Base-by-base conservation (phyloP, 2,888 invertebrate species). In the Ophion slaviceki region DNA sequence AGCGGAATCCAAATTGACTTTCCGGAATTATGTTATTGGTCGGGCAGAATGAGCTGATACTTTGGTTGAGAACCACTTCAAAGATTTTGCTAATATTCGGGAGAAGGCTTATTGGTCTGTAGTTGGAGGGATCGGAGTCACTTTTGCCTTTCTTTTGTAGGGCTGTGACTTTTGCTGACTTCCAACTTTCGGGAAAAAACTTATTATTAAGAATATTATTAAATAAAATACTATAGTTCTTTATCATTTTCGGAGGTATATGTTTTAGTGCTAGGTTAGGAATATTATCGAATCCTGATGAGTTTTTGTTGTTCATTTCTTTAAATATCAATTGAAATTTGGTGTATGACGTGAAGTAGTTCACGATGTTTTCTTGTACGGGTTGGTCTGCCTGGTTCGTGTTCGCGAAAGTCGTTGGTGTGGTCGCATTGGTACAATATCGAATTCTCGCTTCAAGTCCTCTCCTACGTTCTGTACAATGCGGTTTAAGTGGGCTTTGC, bases 1-100 rank as follows among this genome's bases (percentile, higher is more conserved):
- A 70, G 11, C 87, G 85, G 53, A 90, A 90, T 0, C 90, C 91
- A 67, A 89, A 91, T 84, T 91, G 90, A 0, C 68, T n/a, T 2
- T 90, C 81, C 0, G 89, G 88, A 0, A 91, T 87, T 0, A 90
- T 79, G 0, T 88, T 78, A 4, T 89, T 82, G 0, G 62, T n/a
- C 0, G 80, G 59, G n/a, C 88, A 87, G 17, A 67, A 66, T 4
- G 47, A 40, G 0, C 40, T 17, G 10, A 89, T 77, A 0, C 82
- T 36, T 6, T 87, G 84, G 32, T 89, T 89, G 0, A 91, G 72
- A 0, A 87, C n/a, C 1, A 78, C 83, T 87, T 91, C 90, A 45
- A 88, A 89, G 0, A 90, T 36, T 87, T 90, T 90, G 36, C 90
- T 88, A 1, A 90, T 80, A 62, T 89, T 90, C 0, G 89, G 89